Evolutionary conservation across 2,797 vertebrate genomes (phyloP).

Genomic region (Mionectes olivaceus): DNA sequence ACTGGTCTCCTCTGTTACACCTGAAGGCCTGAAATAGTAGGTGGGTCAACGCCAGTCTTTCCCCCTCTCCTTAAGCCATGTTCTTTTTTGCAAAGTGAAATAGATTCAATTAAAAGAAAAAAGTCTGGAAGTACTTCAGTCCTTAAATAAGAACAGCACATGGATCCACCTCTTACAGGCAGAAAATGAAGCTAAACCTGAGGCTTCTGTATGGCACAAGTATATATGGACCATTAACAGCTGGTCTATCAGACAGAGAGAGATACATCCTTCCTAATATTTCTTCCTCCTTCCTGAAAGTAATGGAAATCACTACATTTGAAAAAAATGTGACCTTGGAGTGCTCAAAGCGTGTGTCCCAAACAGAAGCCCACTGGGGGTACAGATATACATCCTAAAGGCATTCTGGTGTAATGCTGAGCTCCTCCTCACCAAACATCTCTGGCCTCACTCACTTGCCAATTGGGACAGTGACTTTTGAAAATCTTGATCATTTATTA

Average conservation of each 20-base stretch:
- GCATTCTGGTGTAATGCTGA: not conserved
- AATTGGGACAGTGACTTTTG: conserved; percentile 19
- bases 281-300: not conserved
- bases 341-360: not conserved
- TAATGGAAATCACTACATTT: not conserved
- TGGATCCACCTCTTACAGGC: not conserved
- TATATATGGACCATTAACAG: not conserved
- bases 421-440: not conserved
- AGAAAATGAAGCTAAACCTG: not conserved
- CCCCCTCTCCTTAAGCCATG: not conserved
- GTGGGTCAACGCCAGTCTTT: not conserved
- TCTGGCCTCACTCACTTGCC: not conserved
- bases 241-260: not conserved
- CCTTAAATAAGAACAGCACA: not conserved
- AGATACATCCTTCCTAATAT: not conserved
- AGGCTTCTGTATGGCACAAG: not conserved
- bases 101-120: not conserved
- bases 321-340: not conserved
- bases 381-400: not conserved
- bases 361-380: not conserved
- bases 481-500: conserved; percentile 45
- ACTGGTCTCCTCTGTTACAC: not conserved
- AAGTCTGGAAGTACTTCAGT: not conserved
- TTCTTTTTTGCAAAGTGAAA: not conserved
- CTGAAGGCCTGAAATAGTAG: not conserved